Percentiles rank a stretch among this genome's conserved stretches.
Evolutionary conservation across 2,797 vertebrate genomes (phyloP).

Genomic region (Coregonus ussuriensis): DNA sequence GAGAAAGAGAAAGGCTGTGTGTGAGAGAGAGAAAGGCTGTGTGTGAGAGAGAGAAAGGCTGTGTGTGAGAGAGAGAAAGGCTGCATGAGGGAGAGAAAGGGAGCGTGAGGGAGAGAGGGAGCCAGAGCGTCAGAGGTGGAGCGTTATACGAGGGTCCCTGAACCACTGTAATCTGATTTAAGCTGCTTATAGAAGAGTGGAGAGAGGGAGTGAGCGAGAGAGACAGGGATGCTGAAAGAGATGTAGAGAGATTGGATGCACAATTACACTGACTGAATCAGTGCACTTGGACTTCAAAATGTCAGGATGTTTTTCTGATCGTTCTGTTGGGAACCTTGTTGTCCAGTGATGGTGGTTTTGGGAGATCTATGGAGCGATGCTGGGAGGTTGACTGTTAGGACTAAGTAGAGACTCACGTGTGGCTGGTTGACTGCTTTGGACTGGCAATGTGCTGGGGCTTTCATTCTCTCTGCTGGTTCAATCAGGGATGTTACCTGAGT

Average conservation of each 20-base stretch:
- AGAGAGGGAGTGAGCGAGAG: constrained; percentile 21
- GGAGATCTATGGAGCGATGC: constrained; percentile 16
- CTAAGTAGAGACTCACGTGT: background rate
- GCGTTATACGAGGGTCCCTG: constrained; percentile 49
- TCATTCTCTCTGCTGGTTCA: constrained; percentile 5
- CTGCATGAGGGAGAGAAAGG: background rate
- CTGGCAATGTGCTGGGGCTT: constrained; percentile 13
- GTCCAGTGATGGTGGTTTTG: constrained; percentile 4
- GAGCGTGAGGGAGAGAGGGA: background rate
- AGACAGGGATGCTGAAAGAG: constrained; percentile 2
- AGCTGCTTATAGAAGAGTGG: constrained; percentile 68
- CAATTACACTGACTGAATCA: constrained; percentile 41
- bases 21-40: too few relatives aligned
- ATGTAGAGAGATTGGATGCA: constrained; percentile 32
- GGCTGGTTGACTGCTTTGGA: constrained; percentile 25
- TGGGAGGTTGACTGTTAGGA: constrained; percentile 22
- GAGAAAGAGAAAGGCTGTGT: background rate
- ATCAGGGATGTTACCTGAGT: background rate
- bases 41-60: constrained; percentile 28
- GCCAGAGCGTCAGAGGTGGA: constrained; percentile 38
- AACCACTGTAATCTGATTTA: constrained; percentile 66
- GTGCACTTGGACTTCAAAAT: constrained; percentile 43
- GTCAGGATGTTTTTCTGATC: background rate
- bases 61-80: too few relatives aligned
- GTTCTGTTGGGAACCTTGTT: constrained; percentile 27